Conservation (phyloP, 2,888 invertebrate genomes). For the Caenorhabditis panamensis region DNA sequence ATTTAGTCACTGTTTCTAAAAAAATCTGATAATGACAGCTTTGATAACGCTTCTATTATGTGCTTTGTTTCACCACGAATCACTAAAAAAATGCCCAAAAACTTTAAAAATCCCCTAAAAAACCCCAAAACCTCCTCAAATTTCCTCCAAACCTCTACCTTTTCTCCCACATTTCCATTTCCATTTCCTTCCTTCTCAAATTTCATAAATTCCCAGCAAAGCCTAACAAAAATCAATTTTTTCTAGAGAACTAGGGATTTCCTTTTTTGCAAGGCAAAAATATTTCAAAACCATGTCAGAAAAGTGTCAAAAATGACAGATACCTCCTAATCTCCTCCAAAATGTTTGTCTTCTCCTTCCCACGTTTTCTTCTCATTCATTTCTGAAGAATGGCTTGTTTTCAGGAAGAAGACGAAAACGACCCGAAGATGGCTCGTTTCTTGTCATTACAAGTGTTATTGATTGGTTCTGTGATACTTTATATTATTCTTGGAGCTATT, state of each 20-base stretch:
- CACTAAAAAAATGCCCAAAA: too few relatives aligned
- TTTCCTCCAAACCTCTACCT: too few relatives aligned
- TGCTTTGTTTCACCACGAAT: too few relatives aligned
- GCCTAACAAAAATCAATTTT: slow-evolving; percentile 23
- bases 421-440: slow-evolving; percentile 63
- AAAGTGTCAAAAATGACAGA: slow-evolving; percentile 34
- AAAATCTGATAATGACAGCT: too few relatives aligned
- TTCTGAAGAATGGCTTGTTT: slow-evolving; percentile 29
- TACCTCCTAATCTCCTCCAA: not conserved
- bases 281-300: too few relatives aligned
- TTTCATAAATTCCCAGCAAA: too few relatives aligned
- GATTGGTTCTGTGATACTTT: slow-evolving; percentile 72
- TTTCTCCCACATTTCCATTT: too few relatives aligned
- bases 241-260: not conserved
- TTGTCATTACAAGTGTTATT: slow-evolving; percentile 77
- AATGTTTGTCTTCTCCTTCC: slow-evolving; percentile 9
- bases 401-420: slow-evolving; percentile 9
- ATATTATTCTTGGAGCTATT: slow-evolving; percentile 76
- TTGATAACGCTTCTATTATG: too few relatives aligned
- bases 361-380: slow-evolving; percentile 2
- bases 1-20: too few relatives aligned
- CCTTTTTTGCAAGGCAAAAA: not conserved
- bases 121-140: too few relatives aligned
- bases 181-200: slow-evolving; percentile 35
- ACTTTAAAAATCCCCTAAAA: too few relatives aligned